phyloP scores from a whole-genome alignment of 2,113 vertebrate genomes.

The Smithornis capensis region DNA sequence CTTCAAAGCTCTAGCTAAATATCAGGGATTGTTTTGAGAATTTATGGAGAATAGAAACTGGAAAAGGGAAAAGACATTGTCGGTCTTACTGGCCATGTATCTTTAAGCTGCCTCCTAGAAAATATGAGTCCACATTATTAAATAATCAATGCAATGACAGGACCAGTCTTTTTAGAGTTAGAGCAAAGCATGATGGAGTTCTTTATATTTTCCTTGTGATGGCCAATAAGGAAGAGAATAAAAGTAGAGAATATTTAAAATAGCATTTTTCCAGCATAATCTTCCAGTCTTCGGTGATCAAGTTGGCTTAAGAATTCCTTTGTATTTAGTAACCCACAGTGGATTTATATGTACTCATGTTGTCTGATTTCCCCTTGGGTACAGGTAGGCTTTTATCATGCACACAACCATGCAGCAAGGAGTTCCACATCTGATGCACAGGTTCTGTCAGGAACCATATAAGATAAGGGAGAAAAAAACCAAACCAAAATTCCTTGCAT shows the following conservation, averaged over 20 bases:
- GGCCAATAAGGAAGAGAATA: neutral
- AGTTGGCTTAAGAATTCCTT: neutral
- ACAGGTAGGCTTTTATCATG: neutral
- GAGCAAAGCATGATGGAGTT: neutral
- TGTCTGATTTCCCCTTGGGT: neutral
- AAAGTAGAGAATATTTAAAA: neutral
- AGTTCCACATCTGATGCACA: neutral
- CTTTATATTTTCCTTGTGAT: neutral
- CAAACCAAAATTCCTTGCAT: neutral
- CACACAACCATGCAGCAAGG: neutral
- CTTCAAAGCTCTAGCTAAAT: neutral
- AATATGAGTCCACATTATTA: neutral
- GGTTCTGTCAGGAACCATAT: neutral
- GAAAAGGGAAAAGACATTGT: neutral
- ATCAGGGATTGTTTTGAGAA: neutral
- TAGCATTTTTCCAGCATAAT: neutral
- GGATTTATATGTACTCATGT: neutral
- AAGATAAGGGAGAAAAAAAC: rapidly evolving
- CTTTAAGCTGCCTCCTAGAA: neutral
- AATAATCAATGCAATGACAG: neutral
- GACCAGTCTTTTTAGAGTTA: neutral
- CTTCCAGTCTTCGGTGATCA: neutral
- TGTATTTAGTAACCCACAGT: neutral
- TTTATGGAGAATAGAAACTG: neutral
- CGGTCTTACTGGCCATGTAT: neutral